Conservation (phyloP, 2,113 vertebrate species). For the Seriola rivoliana region DNA sequence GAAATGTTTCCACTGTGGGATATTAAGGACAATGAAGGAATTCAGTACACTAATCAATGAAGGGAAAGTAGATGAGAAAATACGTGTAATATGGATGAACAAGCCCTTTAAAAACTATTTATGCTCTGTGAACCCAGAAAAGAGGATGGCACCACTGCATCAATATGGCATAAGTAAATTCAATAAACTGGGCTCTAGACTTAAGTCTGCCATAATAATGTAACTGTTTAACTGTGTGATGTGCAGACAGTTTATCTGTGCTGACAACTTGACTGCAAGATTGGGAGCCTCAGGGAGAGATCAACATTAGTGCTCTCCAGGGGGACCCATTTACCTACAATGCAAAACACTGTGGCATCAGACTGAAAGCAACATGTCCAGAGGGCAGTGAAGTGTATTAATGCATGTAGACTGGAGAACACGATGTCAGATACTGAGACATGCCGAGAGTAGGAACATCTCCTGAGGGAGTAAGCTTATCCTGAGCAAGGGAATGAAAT, state of each 20-base stretch:
- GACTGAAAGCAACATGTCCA: slow-evolving; percentile 30
- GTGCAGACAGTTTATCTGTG: slow-evolving; percentile 2
- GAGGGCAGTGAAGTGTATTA: slow-evolving; percentile 13
- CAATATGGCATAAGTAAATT: not conserved
- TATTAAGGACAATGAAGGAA: not conserved
- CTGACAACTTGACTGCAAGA: slow-evolving; percentile 14
- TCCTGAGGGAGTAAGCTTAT: not conserved
- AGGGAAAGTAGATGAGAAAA: not conserved
- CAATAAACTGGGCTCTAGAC: not conserved
- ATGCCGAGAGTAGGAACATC: slow-evolving; percentile 1
- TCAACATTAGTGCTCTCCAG: slow-evolving; percentile 31
- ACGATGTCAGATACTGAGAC: slow-evolving; percentile 25
- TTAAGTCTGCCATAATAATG: not conserved
- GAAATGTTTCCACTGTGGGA: not conserved
- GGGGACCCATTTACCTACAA: slow-evolving; percentile 3
- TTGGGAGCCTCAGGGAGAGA: slow-evolving; percentile 41
- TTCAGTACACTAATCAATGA: not conserved
- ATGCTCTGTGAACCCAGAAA: not conserved
- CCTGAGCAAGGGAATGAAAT: not conserved
- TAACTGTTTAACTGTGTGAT: not conserved
- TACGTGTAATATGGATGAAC: not conserved
- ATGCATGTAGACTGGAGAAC: slow-evolving; percentile 17
- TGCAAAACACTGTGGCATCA: slow-evolving; percentile 20
- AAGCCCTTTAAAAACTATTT: not conserved
- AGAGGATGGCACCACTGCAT: not conserved